Percentiles rank a stretch among this genome's conserved stretches.
Conservation (phyloP, 23 tunicate species). For the Botrylloides violaceus region DNA sequence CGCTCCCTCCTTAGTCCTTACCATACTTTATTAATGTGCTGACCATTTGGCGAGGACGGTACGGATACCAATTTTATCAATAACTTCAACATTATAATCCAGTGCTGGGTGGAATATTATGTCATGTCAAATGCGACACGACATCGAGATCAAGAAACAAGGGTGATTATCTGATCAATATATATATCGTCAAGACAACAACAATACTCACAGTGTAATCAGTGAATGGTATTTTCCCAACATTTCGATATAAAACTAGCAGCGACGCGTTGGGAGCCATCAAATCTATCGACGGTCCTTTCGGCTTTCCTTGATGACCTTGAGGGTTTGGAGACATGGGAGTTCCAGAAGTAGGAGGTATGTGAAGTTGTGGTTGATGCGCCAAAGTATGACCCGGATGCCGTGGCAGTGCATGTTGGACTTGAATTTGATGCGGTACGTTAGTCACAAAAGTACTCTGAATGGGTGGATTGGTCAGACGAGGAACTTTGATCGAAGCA, state of each 20-base stretch:
- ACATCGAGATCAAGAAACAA: no score
- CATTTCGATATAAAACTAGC: slow-evolving; percentile 59
- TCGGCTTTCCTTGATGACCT: slow-evolving; percentile 10
- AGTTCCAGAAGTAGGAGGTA: background rate
- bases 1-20: no score
- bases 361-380: slow-evolving; percentile 4
- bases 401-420: background rate
- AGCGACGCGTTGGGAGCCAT: slow-evolving; percentile 92
- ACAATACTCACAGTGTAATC: slow-evolving; percentile 37
- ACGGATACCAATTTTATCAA: no score
- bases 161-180: no score
- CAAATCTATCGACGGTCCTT: slow-evolving; percentile 63
- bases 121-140: no score
- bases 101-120: no score
- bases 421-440: background rate
- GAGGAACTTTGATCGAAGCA: background rate
- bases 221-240: slow-evolving; percentile 57
- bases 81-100: no score
- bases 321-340: background rate
- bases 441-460: background rate
- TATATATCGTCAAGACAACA: no score
- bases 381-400: slow-evolving; percentile 4
- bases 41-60: no score
- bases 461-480: background rate
- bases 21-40: no score